These are phyloP conservation scores for Phaethornis superciliosus DNA, from an alignment of 2,113 vertebrate species.

Conservation along the genomic window DNA sequence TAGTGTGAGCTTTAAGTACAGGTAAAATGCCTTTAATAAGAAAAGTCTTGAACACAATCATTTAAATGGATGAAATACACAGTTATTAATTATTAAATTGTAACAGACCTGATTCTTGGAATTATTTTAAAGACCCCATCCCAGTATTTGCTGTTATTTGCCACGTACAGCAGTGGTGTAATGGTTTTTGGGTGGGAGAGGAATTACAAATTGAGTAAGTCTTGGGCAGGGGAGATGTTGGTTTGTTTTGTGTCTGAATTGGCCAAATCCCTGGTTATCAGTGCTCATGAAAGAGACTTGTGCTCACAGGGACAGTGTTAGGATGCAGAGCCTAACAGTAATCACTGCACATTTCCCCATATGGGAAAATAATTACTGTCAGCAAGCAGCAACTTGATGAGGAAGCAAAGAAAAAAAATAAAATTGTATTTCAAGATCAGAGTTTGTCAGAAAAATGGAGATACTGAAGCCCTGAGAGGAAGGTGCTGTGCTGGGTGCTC, in stretches of 20 bases:
- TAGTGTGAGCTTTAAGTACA: rapidly evolving
- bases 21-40: background rate
- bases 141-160: background rate
- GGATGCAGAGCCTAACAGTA: background rate
- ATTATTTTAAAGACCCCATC: background rate
- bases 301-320: background rate
- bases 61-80: background rate
- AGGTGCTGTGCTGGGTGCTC: too few relatives aligned
- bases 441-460: background rate
- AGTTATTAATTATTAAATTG: background rate
- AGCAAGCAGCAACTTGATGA: background rate
- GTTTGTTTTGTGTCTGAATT: background rate
- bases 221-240: background rate
- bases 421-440: background rate
- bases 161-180: background rate
- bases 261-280: background rate
- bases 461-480: rapidly evolving
- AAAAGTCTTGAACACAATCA: background rate
- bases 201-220: background rate
- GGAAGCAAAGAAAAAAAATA: background rate
- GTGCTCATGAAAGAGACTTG: background rate
- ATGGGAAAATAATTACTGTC: background rate
- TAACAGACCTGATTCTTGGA: background rate
- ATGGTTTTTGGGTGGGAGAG: background rate
- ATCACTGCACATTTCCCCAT: background rate